Evolutionary conservation across 1,140 invertebrate species (phyloP), one percentile per base, ranked within the genome.

Genomic region (Euura saliciscinereae): DNA sequence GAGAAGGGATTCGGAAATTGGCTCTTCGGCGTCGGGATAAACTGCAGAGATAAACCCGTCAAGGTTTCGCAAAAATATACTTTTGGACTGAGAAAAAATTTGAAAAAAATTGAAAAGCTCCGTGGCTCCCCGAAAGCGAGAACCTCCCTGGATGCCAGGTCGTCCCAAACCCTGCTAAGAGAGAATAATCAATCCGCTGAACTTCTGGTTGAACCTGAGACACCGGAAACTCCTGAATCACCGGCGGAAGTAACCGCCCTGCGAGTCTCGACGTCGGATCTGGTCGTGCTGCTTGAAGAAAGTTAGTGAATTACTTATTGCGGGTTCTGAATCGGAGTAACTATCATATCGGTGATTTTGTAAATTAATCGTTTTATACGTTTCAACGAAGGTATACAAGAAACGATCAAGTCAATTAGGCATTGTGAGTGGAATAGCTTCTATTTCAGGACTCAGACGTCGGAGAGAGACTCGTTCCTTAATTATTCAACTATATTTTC

Each of bases 1-100:
- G 51, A 59, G 13, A 59, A 59, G 51, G 51, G 51, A n/a, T 59
- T 59, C 3, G 51, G 51, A 59, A 59, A 59, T 59, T 59, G 51
- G 51, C 13, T 59, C 51, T n/a, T 59, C 51, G 8, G 51, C 8
- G 3, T 59, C 6, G 6, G 51, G 51, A 59, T 11, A n/a, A 59
- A 59, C 13, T n/a, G 51, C 13, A 8, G 51, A 8, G 8, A n/a
- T 11, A 59, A n/a, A 8, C 8, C 3, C 51, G 51, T 3, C 3
- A n/a, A 6, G 0, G 51, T 59, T n/a, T 8, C 5, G 51, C 51
- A 3, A 59, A 6, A 59, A 6, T 59, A 59, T 59, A 8, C 8
- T 8, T 59, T 8, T 11, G 13, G 13, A 11, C 51, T 28, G 10
- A n/a, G 51, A 59, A 8, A 11, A 59, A 59, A 59, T 11, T 59